A percentile compares a stretch with the other conserved stretches of the same genome.
Conservation (phyloP, 1,140 invertebrate species). For the Hypsibius dujardini region DNA sequence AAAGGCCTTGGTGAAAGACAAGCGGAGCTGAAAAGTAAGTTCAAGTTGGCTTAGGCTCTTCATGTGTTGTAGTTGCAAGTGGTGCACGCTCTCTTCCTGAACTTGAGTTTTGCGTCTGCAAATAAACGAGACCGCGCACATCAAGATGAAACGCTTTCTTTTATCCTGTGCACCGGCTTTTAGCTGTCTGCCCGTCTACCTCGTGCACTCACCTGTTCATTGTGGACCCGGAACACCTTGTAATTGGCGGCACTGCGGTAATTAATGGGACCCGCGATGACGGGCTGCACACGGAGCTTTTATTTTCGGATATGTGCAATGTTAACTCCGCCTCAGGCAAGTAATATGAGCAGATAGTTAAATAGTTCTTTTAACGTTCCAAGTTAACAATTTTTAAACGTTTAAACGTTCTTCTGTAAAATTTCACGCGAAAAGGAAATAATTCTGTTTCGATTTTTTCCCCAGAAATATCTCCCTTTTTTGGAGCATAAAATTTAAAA, state of each 20-base stretch:
- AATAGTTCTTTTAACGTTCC: neutral
- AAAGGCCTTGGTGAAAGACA: constrained; percentile 50
- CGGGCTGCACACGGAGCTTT: neutral
- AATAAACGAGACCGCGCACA: too few relatives aligned
- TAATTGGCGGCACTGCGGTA: neutral
- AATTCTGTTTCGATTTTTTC: constrained; percentile 16
- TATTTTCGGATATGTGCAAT: neutral
- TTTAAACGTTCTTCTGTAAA: constrained; percentile 36
- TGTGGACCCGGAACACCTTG: constrained; percentile 4
- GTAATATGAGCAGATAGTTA: neutral
- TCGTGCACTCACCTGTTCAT: constrained; percentile 3
- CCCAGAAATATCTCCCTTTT: constrained; percentile 16
- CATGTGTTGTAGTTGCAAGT: too few relatives aligned
- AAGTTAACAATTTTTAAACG: constrained; percentile 41
- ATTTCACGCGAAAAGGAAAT: constrained; percentile 13
- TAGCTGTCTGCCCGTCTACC: constrained; percentile 16
- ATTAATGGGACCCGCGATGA: neutral
- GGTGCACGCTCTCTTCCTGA: too few relatives aligned
- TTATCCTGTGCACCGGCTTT: too few relatives aligned
- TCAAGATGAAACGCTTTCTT: too few relatives aligned
- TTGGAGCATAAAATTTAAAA: constrained; percentile 11
- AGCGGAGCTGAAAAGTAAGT: constrained; percentile 37
- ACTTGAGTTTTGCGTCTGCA: too few relatives aligned
- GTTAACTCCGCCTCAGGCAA: neutral
- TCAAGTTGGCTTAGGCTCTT: too few relatives aligned